These are phyloP conservation scores for Pantelozetes paolii DNA, from an alignment of 2,888 invertebrate species.

Conservation along the genomic window DNA sequence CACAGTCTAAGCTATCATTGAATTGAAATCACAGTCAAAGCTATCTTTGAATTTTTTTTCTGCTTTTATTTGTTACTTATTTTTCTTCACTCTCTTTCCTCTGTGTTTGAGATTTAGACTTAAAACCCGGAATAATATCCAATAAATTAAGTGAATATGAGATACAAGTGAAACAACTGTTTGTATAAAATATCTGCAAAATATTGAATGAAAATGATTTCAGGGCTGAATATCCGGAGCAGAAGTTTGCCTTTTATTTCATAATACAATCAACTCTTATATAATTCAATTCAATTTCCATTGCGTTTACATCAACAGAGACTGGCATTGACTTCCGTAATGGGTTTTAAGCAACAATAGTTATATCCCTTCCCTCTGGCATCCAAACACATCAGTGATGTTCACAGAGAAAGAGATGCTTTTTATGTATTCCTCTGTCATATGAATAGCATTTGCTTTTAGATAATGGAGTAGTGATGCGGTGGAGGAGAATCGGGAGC, in stretches of 20 bases:
- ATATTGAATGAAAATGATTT: too few relatives aligned
- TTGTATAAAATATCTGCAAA: too few relatives aligned
- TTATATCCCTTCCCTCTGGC: slow-evolving; percentile 20
- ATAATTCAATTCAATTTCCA: slow-evolving; percentile 34
- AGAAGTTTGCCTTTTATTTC: slow-evolving; percentile 16
- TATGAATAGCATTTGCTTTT: neutral
- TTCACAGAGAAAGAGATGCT: slow-evolving; percentile 15
- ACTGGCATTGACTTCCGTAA: slow-evolving; percentile 32
- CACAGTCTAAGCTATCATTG: too few relatives aligned
- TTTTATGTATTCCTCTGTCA: slow-evolving; percentile 24
- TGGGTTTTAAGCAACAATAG: slow-evolving; percentile 29
- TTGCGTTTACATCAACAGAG: slow-evolving; percentile 14
- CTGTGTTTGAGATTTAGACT: neutral
- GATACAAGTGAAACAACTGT: too few relatives aligned
- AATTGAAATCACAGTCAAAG: neutral
- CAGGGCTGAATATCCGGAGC: slow-evolving; percentile 5
- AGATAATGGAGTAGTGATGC: slow-evolving; percentile 35
- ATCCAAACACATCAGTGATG: neutral
- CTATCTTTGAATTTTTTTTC: neutral
- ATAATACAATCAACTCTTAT: slow-evolving; percentile 29
- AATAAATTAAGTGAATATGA: neutral
- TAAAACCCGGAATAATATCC: neutral
- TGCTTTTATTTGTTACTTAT: neutral
- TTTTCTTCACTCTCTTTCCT: neutral
- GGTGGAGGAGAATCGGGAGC: neutral